Evolutionary conservation across 2,113 vertebrate species (phyloP).

Genomic region (Clarias batrachus): DNA sequence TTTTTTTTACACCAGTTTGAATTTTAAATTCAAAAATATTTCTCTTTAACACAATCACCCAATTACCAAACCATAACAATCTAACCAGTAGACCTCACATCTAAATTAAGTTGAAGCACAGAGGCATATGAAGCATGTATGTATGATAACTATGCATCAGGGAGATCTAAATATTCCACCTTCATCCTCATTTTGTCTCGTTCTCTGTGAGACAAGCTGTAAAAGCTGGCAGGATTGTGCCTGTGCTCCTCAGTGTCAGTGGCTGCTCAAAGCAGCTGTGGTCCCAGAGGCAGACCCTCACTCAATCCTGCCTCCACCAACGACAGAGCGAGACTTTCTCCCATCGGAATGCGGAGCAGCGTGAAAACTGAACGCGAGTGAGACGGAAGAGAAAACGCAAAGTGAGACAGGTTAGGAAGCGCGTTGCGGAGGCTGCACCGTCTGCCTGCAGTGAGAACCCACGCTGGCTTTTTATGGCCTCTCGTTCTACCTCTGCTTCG

Average conservation of each 20-base stretch:
- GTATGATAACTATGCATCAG: conserved; percentile 18
- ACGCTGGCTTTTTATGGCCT: conserved; percentile 48
- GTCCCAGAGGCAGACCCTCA: conserved; percentile 31
- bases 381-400: background rate
- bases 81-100: conserved; percentile 3
- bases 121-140: background rate
- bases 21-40: background rate
- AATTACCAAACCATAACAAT: background rate
- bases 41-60: background rate
- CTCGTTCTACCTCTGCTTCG: conserved; percentile 35
- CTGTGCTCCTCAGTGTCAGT: conserved; percentile 23
- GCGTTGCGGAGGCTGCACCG: background rate
- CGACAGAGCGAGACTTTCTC: conserved; percentile 26
- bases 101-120: conserved; percentile 24
- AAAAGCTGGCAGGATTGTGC: conserved; percentile 17
- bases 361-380: conserved; percentile 15
- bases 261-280: conserved; percentile 21
- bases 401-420: background rate
- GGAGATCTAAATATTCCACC: conserved; percentile 29
- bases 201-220: conserved; percentile 14
- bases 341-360: background rate
- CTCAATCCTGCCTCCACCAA: conserved; percentile 20
- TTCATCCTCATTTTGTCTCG: conserved; percentile 27
- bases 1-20: background rate
- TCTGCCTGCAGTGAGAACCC: conserved; percentile 33